phyloP scores from a whole-genome alignment of 2,113 vertebrate genomes.

The Cephalopterus ornatus region DNA sequence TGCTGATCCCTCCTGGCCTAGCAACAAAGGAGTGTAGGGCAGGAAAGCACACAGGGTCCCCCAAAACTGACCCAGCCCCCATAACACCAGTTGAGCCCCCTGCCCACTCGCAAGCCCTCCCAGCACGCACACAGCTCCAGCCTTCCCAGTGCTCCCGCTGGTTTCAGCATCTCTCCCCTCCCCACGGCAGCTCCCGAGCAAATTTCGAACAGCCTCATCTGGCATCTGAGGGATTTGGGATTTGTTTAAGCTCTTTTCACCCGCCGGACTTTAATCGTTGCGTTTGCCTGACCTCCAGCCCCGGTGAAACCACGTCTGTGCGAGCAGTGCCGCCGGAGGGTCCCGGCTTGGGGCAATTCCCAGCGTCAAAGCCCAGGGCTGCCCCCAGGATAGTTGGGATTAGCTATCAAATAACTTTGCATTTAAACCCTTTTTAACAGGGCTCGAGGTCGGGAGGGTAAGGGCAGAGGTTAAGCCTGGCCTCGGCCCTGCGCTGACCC shows the following conservation, averaged over 20 bases:
- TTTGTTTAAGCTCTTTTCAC: slow-evolving; percentile 74
- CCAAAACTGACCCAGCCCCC: background rate
- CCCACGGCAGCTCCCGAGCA: background rate
- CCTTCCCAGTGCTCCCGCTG: background rate
- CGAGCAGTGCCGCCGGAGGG: background rate
- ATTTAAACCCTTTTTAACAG: slow-evolving; percentile 48
- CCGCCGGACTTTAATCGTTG: slow-evolving; percentile 55
- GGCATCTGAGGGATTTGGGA: slow-evolving; percentile 65
- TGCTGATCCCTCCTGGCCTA: background rate
- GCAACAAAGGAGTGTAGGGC: background rate
- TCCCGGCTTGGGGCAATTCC: background rate
- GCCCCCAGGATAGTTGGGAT: background rate
- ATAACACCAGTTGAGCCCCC: fast-evolving
- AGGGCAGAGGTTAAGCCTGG: slow-evolving; percentile 32
- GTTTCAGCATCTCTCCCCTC: background rate
- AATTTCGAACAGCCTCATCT: slow-evolving; percentile 42
- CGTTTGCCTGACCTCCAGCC: slow-evolving; percentile 63
- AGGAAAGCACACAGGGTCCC: background rate
- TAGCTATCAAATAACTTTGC: slow-evolving; percentile 56
- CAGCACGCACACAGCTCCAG: background rate
- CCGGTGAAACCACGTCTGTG: background rate
- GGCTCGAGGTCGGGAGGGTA: slow-evolving; percentile 1
- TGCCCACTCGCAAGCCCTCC: background rate
- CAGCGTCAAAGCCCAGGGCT: slow-evolving; percentile 26
- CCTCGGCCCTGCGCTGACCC: background rate